Base-by-base conservation (phyloP, 2,888 invertebrate genomes). In the Tridacna crocea region DNA sequence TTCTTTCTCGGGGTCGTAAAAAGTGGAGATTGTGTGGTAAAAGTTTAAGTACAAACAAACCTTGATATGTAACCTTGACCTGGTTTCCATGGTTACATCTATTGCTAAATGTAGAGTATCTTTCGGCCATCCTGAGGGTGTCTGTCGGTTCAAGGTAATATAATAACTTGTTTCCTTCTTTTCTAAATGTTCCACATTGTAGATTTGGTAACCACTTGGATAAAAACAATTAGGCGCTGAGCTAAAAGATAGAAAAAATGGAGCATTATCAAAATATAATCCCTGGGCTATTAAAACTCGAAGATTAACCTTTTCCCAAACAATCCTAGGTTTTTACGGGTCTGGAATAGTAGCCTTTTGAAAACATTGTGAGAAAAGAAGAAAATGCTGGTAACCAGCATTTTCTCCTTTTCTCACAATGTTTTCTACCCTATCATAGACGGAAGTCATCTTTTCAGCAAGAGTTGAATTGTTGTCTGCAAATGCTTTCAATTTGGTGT, bases 191-290 rank as follows among this genome's bases (percentile, higher is more conserved):
- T 76, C 66, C 22, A 90, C 86, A 19, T 66, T 75, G 72, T 90
- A 91, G 6, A 90, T 87, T 26, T 84, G 75, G 60, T 86, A 89
- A 66, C 88, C 73, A 27, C 24, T 60, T 0, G 90, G 90, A 70
- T 88, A 91, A 58, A 79, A 91, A 48, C 91, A 91, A 77, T 80
- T 88, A 26, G 91, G 91, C 13, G 88, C 87, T 72, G 77, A 79
- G 13, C 78, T 73, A 6, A 77, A 4, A 75, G 26, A 74, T 79
- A 36, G n/a, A 70, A 47, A n/a, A 24, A 58, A 12, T 36, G 17
- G 46, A 72, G 24, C 13, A 55, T 10, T 55, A 55, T 51, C 17
- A 51, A 51, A 51, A 51, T 17, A 51, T 51, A 12, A 51, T 13
- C 51, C 51, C 51, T 51, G 12, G 12, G 13, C 51, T 51, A 51